phyloP scores from a whole-genome alignment of 2,888 invertebrate species.

The Lordiphosa fenestrarum region DNA sequence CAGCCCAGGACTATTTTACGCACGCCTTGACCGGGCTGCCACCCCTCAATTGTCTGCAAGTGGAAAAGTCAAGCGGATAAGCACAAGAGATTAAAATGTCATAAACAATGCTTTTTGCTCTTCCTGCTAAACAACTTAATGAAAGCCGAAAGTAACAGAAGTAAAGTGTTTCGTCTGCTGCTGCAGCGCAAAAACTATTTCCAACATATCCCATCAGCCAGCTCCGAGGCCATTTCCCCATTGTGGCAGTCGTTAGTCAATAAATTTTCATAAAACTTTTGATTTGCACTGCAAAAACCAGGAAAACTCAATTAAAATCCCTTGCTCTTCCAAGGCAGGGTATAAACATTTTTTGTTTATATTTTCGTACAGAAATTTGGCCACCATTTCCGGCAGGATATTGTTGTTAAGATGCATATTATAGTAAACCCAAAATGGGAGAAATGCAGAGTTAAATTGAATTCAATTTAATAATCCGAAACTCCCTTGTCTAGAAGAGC shows the following conservation, averaged over 20 bases:
- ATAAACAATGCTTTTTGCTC: conserved; percentile 67
- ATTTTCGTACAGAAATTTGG: too few species aligned
- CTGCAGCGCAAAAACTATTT: conserved; percentile 16
- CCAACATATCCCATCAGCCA: too few species aligned
- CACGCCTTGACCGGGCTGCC: conserved; percentile 52
- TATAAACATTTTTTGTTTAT: too few species aligned
- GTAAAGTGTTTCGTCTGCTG: conserved; percentile 11
- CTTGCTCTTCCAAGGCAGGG: conserved; percentile 24
- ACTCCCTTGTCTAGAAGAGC: too few species aligned
- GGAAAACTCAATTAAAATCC: conserved; percentile 49
- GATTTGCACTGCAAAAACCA: conserved; percentile 51
- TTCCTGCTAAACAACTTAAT: conserved; percentile 65
- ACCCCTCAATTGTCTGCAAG: neutral
- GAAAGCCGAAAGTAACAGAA: conserved; percentile 39
- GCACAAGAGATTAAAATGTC: conserved; percentile 75
- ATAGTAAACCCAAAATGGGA: too few species aligned
- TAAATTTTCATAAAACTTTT: conserved; percentile 74
- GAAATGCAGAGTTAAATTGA: too few species aligned
- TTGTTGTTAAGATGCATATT: too few species aligned
- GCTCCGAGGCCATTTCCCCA: neutral
- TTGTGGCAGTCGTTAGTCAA: conserved; percentile 35
- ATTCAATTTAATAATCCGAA: too few species aligned
- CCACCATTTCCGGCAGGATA: too few species aligned
- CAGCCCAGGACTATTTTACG: conserved; percentile 26
- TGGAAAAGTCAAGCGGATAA: conserved; percentile 68